Conservation (phyloP, 2,888 invertebrate genomes). For the Apodemia zela region DNA sequence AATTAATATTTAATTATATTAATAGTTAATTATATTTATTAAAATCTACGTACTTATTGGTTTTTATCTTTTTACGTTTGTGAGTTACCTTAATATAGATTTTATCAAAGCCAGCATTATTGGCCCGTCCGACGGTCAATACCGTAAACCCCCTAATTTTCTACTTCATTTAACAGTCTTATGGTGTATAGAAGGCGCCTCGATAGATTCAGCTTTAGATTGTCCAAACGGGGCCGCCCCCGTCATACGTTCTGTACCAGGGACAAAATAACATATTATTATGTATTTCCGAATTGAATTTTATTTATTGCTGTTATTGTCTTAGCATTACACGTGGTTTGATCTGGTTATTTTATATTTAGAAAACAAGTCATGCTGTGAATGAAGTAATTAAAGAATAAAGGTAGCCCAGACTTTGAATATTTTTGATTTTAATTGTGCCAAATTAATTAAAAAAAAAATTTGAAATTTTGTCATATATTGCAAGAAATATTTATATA, state of each 20-base stretch:
- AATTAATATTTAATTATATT: too few relatives aligned
- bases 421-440: too few relatives aligned
- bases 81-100: conserved; percentile 15
- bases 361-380: background rate
- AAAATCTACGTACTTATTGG: too few relatives aligned
- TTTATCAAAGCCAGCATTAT: conserved; percentile 34
- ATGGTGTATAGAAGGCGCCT: conserved; percentile 63
- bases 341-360: background rate
- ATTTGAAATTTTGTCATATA: too few relatives aligned
- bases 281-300: conserved; percentile 20
- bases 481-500: too few relatives aligned
- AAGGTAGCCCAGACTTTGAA: too few relatives aligned
- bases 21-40: too few relatives aligned
- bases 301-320: conserved; percentile 17
- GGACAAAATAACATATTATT: conserved; percentile 23
- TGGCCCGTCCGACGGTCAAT: conserved; percentile 51
- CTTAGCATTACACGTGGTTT: background rate
- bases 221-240: conserved; percentile 48
- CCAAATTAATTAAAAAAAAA: too few relatives aligned
- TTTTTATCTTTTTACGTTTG: conserved; percentile 13
- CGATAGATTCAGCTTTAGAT: conserved; percentile 70
- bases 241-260: conserved; percentile 47
- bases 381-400: too few relatives aligned
- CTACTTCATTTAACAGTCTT: conserved; percentile 73
- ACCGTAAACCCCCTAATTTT: conserved; percentile 70